Conservation (phyloP, 2,113 vertebrate genomes). For the western clawed frog (Xenopus tropicalis) region UCB_Xtro_10.0 CM004443.2:214183001-214183500, state of each 20-base stretch:
- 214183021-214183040: neutral
- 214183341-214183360: too few relatives aligned
- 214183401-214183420: too few relatives aligned
- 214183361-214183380: too few relatives aligned
- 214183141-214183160: neutral
- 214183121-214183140: neutral
- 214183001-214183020: neutral
- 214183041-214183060: neutral
- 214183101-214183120: neutral
- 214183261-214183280: neutral
- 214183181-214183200: neutral
- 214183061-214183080: neutral
- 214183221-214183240: neutral
- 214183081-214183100: neutral
- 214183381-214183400: too few relatives aligned
- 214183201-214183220: neutral
- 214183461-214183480: neutral
- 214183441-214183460: neutral
- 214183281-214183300: neutral
- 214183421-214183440: neutral
- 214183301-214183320: too few relatives aligned
- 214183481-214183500: neutral
- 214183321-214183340: too few relatives aligned
- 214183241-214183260: neutral
- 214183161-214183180: neutral